Conservation (phyloP, 2,113 vertebrate species). For the Gyps fulvus region DNA sequence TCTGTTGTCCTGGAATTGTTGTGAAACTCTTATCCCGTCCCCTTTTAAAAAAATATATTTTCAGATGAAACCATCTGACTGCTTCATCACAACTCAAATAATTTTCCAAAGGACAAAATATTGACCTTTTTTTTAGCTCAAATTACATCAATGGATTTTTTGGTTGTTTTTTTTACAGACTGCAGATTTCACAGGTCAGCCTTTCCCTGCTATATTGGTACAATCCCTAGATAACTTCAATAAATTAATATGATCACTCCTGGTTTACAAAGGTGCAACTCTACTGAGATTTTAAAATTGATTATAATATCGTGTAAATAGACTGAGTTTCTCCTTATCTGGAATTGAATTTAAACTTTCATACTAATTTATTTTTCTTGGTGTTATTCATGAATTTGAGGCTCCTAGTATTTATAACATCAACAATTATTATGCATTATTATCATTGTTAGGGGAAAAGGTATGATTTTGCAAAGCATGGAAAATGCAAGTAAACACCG, state of each 20-base stretch:
- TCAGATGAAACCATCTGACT: not conserved
- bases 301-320: not conserved
- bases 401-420: not conserved
- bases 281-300: not conserved
- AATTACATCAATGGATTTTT: not conserved
- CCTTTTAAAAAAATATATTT: not conserved
- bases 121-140: not conserved
- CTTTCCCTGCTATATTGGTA: not conserved
- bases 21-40: not conserved
- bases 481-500: not conserved
- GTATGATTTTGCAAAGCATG: not conserved
- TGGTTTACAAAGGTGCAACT: not conserved
- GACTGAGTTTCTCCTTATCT: not conserved
- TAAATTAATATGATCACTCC: not conserved
- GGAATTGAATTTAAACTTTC: not conserved
- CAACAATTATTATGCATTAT: not conserved
- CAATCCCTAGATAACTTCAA: not conserved
- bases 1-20: not conserved
- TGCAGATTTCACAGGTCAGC: not conserved
- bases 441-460: not conserved
- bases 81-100: not conserved
- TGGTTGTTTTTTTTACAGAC: not conserved
- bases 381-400: not conserved
- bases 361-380: not conserved
- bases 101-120: not conserved